A percentile compares a stretch with the other conserved stretches of the same genome.
These are phyloP conservation scores for Chrysoperla carnea DNA, from an alignment of 1,140 invertebrate species.

Conservation along the genomic window DNA sequence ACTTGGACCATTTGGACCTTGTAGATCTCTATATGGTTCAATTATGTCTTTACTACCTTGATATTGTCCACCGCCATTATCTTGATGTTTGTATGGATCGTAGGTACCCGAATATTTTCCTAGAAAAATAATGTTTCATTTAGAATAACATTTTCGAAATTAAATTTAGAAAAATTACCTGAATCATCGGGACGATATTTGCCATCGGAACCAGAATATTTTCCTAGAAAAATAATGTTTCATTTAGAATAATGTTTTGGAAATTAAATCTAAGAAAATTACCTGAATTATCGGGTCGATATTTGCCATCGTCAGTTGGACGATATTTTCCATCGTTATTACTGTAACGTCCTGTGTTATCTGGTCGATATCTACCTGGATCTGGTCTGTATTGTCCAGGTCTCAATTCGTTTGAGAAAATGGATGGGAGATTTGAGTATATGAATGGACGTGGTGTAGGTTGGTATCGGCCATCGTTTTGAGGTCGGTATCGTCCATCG, in stretches of 20 bases:
- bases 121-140: constrained; percentile 1
- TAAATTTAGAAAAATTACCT: background rate
- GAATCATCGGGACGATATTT: constrained; percentile 7
- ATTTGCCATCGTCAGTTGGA: constrained; percentile 6
- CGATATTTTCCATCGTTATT: constrained; percentile 2
- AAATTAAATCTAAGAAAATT: background rate
- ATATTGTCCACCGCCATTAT: background rate
- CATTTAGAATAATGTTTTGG: background rate
- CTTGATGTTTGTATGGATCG: background rate
- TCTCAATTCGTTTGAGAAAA: too few relatives aligned
- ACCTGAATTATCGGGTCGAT: constrained; percentile 7
- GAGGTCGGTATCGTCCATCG: too few relatives aligned
- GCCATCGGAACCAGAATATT: constrained; percentile 2
- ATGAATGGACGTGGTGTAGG: too few relatives aligned
- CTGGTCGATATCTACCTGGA: constrained; percentile 2
- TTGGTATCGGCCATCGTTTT: too few relatives aligned
- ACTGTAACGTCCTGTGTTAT: constrained; percentile 3
- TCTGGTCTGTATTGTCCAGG: too few relatives aligned
- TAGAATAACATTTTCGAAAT: too few relatives aligned
- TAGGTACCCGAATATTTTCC: constrained; percentile 3
- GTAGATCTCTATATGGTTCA: background rate
- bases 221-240: constrained; percentile 4
- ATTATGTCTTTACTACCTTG: background rate
- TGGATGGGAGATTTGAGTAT: too few relatives aligned
- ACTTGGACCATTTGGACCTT: background rate